A percentile compares a stretch with the other conserved stretches of the same genome.
These are phyloP conservation scores for Parazoanthus darwini DNA, from an alignment of 92 coral and sea anemone species.

Conservation along the genomic window DNA sequence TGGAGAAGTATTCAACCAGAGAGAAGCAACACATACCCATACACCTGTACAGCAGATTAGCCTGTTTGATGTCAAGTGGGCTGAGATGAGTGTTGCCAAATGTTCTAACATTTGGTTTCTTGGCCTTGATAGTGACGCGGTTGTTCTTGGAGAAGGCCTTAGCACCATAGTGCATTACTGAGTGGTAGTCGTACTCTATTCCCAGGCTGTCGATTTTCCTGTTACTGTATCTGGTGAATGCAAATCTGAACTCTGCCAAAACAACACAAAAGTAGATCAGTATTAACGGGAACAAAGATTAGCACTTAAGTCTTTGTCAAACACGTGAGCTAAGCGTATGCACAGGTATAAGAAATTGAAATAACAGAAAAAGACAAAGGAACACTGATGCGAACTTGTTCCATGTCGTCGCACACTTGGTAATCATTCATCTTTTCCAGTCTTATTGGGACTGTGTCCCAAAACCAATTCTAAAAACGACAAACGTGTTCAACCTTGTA, in stretches of 20 bases:
- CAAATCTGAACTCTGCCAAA: conserved; percentile 66
- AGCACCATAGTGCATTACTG: conserved; percentile 92
- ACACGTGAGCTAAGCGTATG: no score
- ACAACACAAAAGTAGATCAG: background rate
- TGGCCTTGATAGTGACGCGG: conserved; percentile 69
- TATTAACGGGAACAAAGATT: background rate
- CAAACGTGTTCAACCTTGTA: no score
- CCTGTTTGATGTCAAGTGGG: conserved; percentile 81
- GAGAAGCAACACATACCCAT: conserved; percentile 51
- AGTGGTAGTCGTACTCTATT: conserved; percentile 76
- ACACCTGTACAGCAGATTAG: conserved; percentile 79
- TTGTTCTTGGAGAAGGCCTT: conserved; percentile 70
- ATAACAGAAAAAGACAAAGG: no score
- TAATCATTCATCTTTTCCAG: no score
- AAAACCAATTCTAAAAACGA: no score
- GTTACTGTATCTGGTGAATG: conserved; percentile 63
- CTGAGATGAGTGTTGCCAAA: conserved; percentile 85
- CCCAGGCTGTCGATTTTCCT: conserved; percentile 76
- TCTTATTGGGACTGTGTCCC: no score
- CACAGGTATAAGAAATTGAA: no score
- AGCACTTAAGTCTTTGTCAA: no score
- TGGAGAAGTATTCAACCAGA: background rate
- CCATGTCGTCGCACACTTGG: no score
- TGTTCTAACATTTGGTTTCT: conserved; percentile 54
- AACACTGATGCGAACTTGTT: no score